Base-by-base conservation (phyloP, 2,797 vertebrate species). In the Potorous gilbertii region DNA sequence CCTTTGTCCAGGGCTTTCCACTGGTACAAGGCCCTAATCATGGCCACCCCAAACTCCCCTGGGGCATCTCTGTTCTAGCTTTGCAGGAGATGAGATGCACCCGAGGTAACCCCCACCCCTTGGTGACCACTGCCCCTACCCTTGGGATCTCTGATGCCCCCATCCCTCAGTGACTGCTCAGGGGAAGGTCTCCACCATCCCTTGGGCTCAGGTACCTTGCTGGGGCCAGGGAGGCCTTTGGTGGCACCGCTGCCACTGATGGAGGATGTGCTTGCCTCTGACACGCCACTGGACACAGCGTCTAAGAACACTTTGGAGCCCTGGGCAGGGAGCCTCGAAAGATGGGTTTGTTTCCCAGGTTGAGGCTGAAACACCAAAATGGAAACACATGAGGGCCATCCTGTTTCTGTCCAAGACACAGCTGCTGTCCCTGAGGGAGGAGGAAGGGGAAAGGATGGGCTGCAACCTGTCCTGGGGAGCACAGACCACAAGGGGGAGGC, bases 201-300 rank as follows among this genome's bases (percentile, higher is more conserved):
- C 50, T 0, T 11, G 28, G 0, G 9, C 6, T 0, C 0, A 55
- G 96, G 97, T 98, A 99, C 99, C 99, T 99, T 99, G 94, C 90
- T 98, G 57, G 98, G 98, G 10, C 96, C 97, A 46, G 98, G 98
- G 95, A 99, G 97, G 56, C 96, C 97, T 92, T 93, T 98, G 0
- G 91, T 98, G 0, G 91, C 91, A 57, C 97, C 96, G 92, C 98
- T 99, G 92, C 98, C 98, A 92, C 98, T 98, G 90, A 98, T 89
- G 0, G 98, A 99, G 56, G 96, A 98, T 94, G 98, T 98, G 8
- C 97, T 99, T 4, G 98, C 90, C 95, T 99, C 99, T 4, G 98
- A 99, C 34, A 98, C 93, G 31, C 98, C 34, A 4, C 98, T 98
- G 28, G 99, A 97, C 18, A 98, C 96, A 94, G 99, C 98, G 96